Percentiles rank a stretch among this genome's conserved stretches.
Evolutionary conservation across 2,888 invertebrate genomes (phyloP).

Genomic region (Acronicta leporina): DNA sequence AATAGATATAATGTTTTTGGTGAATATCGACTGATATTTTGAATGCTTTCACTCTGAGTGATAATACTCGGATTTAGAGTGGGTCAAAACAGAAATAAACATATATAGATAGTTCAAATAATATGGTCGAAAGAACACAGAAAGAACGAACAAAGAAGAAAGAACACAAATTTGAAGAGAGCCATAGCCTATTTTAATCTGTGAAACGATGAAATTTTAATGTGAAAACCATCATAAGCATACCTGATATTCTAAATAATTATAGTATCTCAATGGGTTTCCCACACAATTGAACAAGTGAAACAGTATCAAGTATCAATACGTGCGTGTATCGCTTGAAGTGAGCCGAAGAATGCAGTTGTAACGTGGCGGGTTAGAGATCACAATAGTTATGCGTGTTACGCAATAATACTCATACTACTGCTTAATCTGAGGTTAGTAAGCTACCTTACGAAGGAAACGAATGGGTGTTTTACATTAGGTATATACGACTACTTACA

Average conservation of each 20-base stretch:
- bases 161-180: no score
- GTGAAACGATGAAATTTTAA: no score
- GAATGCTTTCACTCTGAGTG: not conserved
- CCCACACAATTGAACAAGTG: constrained; percentile 23
- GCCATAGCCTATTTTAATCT: no score
- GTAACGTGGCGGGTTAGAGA: constrained; percentile 43
- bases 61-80: no score
- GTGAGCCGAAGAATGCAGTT: constrained; percentile 35
- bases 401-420: constrained; percentile 18
- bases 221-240: no score
- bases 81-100: no score
- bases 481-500: constrained; percentile 26
- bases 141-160: no score
- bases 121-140: no score
- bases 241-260: not conserved
- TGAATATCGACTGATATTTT: not conserved
- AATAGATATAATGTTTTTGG: not conserved
- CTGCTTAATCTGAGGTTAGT: constrained; percentile 13
- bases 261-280: constrained; percentile 19
- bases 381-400: constrained; percentile 30
- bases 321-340: constrained; percentile 37
- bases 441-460: constrained; percentile 10
- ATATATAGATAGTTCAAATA: no score
- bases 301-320: constrained; percentile 46
- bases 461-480: constrained; percentile 7